Percentiles rank a stretch among this genome's conserved stretches.
Conservation (phyloP, 1,140 invertebrate genomes). For the Temnothorax nylanderi region DNA sequence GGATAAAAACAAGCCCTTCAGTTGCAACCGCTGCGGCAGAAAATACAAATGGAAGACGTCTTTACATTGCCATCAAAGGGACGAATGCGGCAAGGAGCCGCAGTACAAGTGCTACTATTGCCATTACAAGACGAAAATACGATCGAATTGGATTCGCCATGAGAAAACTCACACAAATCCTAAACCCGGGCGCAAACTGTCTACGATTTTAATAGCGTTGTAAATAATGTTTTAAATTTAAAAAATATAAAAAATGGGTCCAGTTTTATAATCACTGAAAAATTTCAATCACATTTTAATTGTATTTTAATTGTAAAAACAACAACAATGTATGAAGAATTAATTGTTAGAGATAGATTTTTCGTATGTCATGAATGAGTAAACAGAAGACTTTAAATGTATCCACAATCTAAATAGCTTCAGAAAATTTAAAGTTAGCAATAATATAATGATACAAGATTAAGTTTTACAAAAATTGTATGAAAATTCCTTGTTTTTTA, state of each 20-base stretch:
- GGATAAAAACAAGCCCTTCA: conserved; percentile 41
- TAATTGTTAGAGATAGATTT: neutral
- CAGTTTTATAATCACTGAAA: conserved; percentile 6
- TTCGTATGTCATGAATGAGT: neutral
- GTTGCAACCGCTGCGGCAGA: conserved; percentile 83
- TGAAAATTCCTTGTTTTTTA: neutral
- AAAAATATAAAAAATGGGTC: conserved; percentile 26
- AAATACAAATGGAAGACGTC: conserved; percentile 84
- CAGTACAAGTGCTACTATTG: conserved; percentile 77
- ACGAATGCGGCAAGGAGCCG: conserved; percentile 83
- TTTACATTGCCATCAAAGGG: conserved; percentile 83
- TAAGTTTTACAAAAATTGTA: neutral
- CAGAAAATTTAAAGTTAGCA: neutral
- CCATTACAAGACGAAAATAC: conserved; percentile 32
- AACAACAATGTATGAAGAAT: neutral
- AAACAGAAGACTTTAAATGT: neutral
- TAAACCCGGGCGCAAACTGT: neutral
- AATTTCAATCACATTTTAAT: neutral
- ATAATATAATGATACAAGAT: too few species aligned
- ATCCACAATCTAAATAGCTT: neutral
- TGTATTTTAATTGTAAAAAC: neutral
- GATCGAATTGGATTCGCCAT: conserved; percentile 45
- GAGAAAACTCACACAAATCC: conserved; percentile 24
- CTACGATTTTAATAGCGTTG: neutral
- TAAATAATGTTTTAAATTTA: neutral